Conservation (phyloP, 2,797 vertebrate genomes). For the Delichon dasypus region DNA sequence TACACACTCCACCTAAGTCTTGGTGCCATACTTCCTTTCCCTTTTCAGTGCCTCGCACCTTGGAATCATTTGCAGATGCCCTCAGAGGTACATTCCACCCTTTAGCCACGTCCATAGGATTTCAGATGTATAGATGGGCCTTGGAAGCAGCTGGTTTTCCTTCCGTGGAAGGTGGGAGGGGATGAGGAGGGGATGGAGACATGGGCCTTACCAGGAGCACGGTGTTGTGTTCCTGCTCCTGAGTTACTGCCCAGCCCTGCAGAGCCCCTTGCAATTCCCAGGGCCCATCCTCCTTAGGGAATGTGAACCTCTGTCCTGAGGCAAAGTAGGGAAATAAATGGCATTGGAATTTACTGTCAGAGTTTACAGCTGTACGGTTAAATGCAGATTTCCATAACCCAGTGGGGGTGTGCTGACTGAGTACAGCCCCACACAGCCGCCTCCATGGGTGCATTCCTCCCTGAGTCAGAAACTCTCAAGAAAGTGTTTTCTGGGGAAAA, state of each 20-base stretch:
- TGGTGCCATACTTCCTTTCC: neutral
- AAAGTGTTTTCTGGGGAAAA: neutral
- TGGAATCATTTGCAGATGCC: neutral
- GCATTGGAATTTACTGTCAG: neutral
- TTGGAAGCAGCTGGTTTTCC: neutral
- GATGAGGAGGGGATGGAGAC: neutral
- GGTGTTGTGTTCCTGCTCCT: neutral
- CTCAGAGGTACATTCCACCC: neutral
- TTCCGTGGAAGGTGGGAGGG: neutral
- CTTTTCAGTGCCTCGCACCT: neutral
- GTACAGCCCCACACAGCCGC: neutral
- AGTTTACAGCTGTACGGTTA: neutral
- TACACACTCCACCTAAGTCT: neutral
- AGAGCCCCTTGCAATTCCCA: neutral
- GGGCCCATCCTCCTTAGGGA: neutral
- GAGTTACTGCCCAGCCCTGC: neutral
- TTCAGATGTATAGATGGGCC: neutral
- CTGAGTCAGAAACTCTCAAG: neutral
- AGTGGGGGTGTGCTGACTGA: neutral
- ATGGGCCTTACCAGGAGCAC: neutral
- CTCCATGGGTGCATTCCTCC: rapidly evolving
- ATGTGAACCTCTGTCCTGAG: neutral
- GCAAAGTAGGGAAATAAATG: neutral
- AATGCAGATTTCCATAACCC: neutral
- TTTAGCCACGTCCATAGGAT: neutral